Evolutionary conservation across 1,140 invertebrate genomes (phyloP).

Genomic region (Drosophila ficusphila): DNA sequence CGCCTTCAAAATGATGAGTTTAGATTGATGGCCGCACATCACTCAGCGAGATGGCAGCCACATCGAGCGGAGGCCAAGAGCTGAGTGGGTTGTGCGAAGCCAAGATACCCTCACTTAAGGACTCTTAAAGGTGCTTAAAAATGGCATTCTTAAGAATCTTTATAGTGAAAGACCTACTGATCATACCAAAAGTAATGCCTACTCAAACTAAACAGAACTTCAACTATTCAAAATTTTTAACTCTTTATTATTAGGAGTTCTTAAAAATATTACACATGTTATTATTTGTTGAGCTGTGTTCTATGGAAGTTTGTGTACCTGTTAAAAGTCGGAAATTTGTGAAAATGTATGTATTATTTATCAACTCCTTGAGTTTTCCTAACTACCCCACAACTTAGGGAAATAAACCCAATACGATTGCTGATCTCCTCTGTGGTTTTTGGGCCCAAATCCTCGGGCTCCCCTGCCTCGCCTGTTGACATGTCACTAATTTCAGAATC

Average conservation of each 20-base stretch:
- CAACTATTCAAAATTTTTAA: too few species aligned
- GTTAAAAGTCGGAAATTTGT: too few species aligned
- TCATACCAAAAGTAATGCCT: too few species aligned
- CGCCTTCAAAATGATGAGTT: conserved; percentile 82
- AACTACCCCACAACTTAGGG: neutral
- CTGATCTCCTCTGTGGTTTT: conserved; percentile 28
- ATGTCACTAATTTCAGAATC: conserved; percentile 75
- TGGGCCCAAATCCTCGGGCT: conserved; percentile 5
- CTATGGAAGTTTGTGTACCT: too few species aligned
- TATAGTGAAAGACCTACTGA: too few species aligned
- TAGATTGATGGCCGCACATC: conserved; percentile 81
- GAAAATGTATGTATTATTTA: too few species aligned
- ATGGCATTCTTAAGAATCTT: too few species aligned
- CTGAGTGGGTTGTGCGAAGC: neutral
- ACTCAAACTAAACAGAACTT: too few species aligned
- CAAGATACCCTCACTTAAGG: conserved; percentile 30
- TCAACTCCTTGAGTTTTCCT: neutral
- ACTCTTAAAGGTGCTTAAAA: neutral
- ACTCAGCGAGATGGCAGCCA: conserved; percentile 59
- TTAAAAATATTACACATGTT: too few species aligned
- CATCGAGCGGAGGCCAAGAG: conserved; percentile 10
- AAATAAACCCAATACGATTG: conserved; percentile 1
- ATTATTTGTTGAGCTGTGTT: too few species aligned
- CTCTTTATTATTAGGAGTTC: too few species aligned
- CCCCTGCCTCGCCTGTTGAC: conserved; percentile 55